Evolutionary conservation across 2,888 invertebrate species (phyloP), one percentile per base, ranked within the genome.

Genomic region (Sesamia inferens): DNA sequence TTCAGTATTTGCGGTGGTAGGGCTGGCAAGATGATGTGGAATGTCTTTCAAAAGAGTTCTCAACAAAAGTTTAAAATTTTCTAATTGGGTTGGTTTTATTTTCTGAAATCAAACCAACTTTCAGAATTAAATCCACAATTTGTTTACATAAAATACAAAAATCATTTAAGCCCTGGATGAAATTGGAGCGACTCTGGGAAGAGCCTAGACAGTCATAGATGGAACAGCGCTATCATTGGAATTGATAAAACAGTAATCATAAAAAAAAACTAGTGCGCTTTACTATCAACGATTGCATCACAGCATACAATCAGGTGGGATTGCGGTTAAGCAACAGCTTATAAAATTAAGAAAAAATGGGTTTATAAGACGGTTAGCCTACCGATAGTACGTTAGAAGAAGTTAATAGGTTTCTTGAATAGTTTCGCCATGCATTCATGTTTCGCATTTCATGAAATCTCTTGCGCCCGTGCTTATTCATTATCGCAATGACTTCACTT

Each of bases 1-100:
- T 75, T 62, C 69, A 79, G 65, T 86, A 75, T 85, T 86, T 81
- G 78, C 24, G 24, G 3, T 67, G 14, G 14, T 76, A 86, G 86
- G 86, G 86, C 55, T 86, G 79, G 5, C 48, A 55, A 39, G 6
- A 48, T 1, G n/a, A n/a, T 54, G 51, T n/a, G n/a, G 51, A n/a
- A 8, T 4, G 4, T 51, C 4, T n/a, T n/a, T 4, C n/a, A n/a
- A 47, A 47, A 47, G 47, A 44, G 4, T 47, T 47, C 5, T 14
- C 14, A 47, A 47, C 0, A 13, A 47, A 19, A 19, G 51, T 19
- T 8, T 3, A 13, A 47, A 19, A 19, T 19, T 19, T 8, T 3
- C 19, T 19, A 3, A n/a, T 19, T 5, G n/a, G n/a, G 16, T 39
- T 10, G 5, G 1, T n/a, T n/a, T 3, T 22, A 3, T 10, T 22